Conservation (phyloP, 2,888 invertebrate genomes). For the Myopa tessellatipennis region DNA sequence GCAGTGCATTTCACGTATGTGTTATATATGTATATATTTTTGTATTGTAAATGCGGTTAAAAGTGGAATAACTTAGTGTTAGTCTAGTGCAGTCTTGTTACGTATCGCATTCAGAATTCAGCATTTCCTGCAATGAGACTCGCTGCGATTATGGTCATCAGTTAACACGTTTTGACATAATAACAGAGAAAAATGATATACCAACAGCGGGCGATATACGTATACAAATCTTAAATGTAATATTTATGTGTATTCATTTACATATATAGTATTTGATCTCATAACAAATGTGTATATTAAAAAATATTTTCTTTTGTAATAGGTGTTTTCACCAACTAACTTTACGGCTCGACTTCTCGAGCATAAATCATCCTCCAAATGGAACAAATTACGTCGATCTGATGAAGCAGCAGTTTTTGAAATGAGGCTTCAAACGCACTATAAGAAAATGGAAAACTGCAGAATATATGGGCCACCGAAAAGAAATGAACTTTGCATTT, state of each 20-base stretch:
- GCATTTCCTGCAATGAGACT: too few relatives aligned
- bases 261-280: too few relatives aligned
- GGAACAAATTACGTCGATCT: conserved; percentile 51
- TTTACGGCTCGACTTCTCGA: conserved; percentile 73
- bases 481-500: conserved; percentile 73
- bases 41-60: too few relatives aligned
- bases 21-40: too few relatives aligned
- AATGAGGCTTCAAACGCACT: conserved; percentile 55
- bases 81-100: too few relatives aligned
- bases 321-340: conserved; percentile 70
- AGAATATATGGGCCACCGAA: conserved; percentile 62
- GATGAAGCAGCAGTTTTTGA: conserved; percentile 53
- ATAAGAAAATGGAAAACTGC: conserved; percentile 51
- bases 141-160: conserved; percentile 75
- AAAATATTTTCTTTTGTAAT: conserved; percentile 27
- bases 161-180: conserved; percentile 71
- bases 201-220: conserved; percentile 60
- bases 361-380: conserved; percentile 55
- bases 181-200: conserved; percentile 68
- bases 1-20: too few relatives aligned
- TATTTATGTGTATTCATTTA: not conserved
- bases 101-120: too few relatives aligned
- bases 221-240: conserved; percentile 49
- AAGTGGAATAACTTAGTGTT: too few relatives aligned
- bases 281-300: too few relatives aligned